Percentiles rank a stretch among this genome's conserved stretches.
Evolutionary conservation across 2,797 vertebrate species (phyloP).

Genomic region (Rhinophrynus dorsalis): DNA sequence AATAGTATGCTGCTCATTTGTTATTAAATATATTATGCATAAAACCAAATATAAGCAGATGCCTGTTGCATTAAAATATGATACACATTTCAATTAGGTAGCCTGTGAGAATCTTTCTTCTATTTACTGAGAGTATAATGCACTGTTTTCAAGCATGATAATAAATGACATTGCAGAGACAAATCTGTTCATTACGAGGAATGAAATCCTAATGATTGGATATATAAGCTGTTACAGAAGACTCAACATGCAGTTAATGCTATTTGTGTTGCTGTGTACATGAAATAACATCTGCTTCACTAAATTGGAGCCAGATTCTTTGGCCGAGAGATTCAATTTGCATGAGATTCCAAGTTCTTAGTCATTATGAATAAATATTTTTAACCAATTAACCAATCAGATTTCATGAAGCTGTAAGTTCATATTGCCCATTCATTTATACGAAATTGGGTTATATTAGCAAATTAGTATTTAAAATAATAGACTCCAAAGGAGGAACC

Average conservation of each 20-base stretch:
- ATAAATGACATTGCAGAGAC: constrained; percentile 22
- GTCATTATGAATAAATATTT: not conserved
- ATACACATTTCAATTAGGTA: not conserved
- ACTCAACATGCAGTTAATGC: not conserved
- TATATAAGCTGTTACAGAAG: not conserved
- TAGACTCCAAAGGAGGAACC: no score
- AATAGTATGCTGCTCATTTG: no score
- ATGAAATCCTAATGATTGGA: not conserved
- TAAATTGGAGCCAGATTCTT: not conserved
- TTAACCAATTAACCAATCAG: not conserved
- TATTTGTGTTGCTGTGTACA: constrained; percentile 2
- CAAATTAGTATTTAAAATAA: no score
- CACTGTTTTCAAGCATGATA: constrained; percentile 3
- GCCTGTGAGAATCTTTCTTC: not conserved
- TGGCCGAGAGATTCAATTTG: not conserved
- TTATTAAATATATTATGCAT: no score
- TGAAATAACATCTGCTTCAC: not conserved
- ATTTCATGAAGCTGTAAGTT: no score
- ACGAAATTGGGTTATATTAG: no score
- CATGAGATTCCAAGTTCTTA: not conserved
- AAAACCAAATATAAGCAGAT: no score
- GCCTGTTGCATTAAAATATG: not conserved
- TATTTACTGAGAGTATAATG: not conserved
- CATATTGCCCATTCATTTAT: no score
- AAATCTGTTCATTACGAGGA: constrained; percentile 26